Base-by-base conservation (phyloP, 1,140 invertebrate genomes). In the Tetramorium simillimum region DNA sequence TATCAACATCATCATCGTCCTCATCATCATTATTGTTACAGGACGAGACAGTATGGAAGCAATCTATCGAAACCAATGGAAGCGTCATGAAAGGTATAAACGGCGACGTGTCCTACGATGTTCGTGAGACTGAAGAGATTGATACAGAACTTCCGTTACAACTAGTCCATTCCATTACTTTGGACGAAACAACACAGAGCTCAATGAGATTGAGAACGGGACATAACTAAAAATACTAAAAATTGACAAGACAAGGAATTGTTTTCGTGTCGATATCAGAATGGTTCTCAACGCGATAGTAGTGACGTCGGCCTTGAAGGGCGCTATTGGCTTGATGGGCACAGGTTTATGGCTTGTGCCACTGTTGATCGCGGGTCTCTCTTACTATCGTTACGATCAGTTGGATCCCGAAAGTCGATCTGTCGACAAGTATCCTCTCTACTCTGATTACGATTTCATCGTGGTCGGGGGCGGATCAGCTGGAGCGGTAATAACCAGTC, bases 391-490 rank as follows among this genome's bases (percentile, higher is more conserved):
- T 84, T 98, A 98, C 91, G 97, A 97, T 92, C 96, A 96, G 62
- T 95, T 98, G 3, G 98, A 98, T 93, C 98, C 98, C 0, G 98
- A 98, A 94, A 97, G 97, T 1, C 96, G 96, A 46, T 96, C 96
- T 0, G 95, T 97, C 65, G 96, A 97, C 86, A 95, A 95, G 40
- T 94, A 95, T 87, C 95, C 95, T 12, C 92, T 96, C 40, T 92
- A 96, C 63, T 94, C 94, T 0, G 97, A 98, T 89, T 99, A 98
- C 92, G 98, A 99, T 92, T 98, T 98, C 90, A 96, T 99, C 1
- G 96, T 98, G 43, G 96, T 99, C 16, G 99, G 99, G 3, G 98
- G 97, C 2, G 99, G 99, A 2, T 98, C 98, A 0, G 98, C 98
- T 0, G 98, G 99, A 0, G 98, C 98, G 0, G 99, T 99, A 5